Base-by-base conservation (phyloP, 2,888 invertebrate genomes). In the Leptura quadrifasciata region DNA sequence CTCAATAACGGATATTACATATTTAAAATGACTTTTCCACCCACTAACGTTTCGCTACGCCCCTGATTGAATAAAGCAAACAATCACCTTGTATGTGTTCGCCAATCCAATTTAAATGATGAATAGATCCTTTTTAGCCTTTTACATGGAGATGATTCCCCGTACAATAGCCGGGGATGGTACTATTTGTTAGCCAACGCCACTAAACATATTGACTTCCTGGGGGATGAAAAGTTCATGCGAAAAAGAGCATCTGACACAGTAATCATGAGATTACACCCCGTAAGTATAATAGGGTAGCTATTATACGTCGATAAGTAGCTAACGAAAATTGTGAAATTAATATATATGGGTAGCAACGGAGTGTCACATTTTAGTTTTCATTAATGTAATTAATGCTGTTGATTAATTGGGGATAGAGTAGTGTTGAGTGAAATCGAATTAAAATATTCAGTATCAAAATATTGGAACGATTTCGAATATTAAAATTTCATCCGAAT, bases 211-310 rank as follows among this genome's bases (percentile, higher is more conserved):
- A 83, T 82, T 83, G 83, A 83, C 84, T 85, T 84, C 82, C 79
- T 80, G 74, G 77, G 82, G 82, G 81, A 81, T 81, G 79, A 82
- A 81, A 78, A 76, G 78, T 75, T 78, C 84, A 82, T 84, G 84
- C 84, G 84, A 83, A 84, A 84, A 84, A 79, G 79, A 83, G 84
- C 84, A 84, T 83, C 84, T 84, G 84, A 85, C 84, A 80, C 63
- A 72, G 74, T 39, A 72, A 76, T 79, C 76, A 72, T 55, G 69
- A 75, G 79, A 79, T 79, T 74, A 69, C 75, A 72, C 79, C 79
- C 76, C 74, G 57, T 35, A 21, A 17, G 54, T 55, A 67, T 79
- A 72, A 78, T 75, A 58, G 76, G 68, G 75, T 65, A n/a, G n/a
- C 74, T 77, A 79, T 75, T 79, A 77, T 76, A 64, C 57, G 58